Base-by-base conservation (phyloP, 2,888 invertebrate species). In the Stictocephala bisonia region DNA sequence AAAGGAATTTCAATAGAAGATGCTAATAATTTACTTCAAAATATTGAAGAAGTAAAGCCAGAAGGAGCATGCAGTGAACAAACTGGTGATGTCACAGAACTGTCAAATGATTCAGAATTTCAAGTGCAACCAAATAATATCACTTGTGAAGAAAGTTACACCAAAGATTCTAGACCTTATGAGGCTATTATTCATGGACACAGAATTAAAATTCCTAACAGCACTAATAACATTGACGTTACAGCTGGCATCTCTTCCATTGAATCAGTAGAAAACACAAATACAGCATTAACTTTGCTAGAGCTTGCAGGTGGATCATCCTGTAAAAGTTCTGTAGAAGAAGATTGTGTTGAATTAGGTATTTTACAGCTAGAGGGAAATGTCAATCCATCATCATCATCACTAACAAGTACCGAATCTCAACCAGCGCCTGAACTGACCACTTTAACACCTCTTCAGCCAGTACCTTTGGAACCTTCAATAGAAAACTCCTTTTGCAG, bases 101-200 rank as follows among this genome's bases (percentile, higher is more conserved):
- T n/a, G n/a, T n/a, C n/a, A n/a, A n/a, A n/a, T n/a, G n/a, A n/a
- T n/a, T n/a, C n/a, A n/a, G n/a, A n/a, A n/a, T n/a, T n/a, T n/a
- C n/a, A n/a, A n/a, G n/a, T n/a, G n/a, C n/a, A 31, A 31, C 35
- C 6, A 31, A 31, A 31, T 31, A 31, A 9, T 6, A 31, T 31
- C 11, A 11, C 7, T 31, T 31, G 11, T 31, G 35, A 31, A 31
- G 11, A 31, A n/a, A n/a, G n/a, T n/a, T n/a, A n/a, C n/a, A n/a
- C 6, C 18, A 13, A 56, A 29, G 31, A 2, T 3, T 11, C 15
- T 29, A 6, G 3, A 1, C 3, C 29, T n/a, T 22, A 22, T 35
- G 64, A 41, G 18, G 64, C 64, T 26, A 3, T 64, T 1, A 15
- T 64, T 64, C 64, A 64, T 44, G 64, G 64, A 7, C 64, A 64